Evolutionary conservation across 2,888 invertebrate genomes (phyloP).

Genomic region (Drosophila picticornis): DNA sequence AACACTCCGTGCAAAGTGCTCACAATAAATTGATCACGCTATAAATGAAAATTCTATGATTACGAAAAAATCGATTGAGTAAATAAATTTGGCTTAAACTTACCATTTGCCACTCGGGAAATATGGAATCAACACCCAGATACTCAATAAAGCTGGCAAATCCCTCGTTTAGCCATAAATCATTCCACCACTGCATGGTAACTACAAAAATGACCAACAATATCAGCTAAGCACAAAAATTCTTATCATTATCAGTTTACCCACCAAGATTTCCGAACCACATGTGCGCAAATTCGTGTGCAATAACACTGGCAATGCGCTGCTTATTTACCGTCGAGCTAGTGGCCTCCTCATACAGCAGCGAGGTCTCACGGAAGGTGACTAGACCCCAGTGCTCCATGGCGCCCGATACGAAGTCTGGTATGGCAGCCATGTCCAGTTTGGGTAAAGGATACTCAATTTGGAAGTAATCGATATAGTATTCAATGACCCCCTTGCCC

Average conservation of each 20-base stretch:
- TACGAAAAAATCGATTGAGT: not conserved
- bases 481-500: conserved; percentile 91
- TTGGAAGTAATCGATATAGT: conserved; percentile 93
- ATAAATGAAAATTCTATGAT: conserved; percentile 62
- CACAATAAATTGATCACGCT: conserved; percentile 92
- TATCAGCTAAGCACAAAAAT: conserved; percentile 2
- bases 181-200: conserved; percentile 97
- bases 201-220: conserved; percentile 86
- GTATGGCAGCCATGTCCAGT: conserved; percentile 87
- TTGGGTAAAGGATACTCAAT: conserved; percentile 95
- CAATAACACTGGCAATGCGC: conserved; percentile 92
- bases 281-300: conserved; percentile 98
- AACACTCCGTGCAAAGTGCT: conserved; percentile 91
- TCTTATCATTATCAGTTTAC: conserved; percentile 9
- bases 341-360: conserved; percentile 90
- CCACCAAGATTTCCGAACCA: conserved; percentile 95
- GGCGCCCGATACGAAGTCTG: conserved; percentile 89
- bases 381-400: conserved; percentile 99
- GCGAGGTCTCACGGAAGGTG: conserved; percentile 94
- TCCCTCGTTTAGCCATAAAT: conserved; percentile 97
- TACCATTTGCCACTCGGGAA: conserved; percentile 93
- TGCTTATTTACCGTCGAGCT: conserved; percentile 92
- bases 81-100: not conserved
- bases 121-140: conserved; percentile 89
- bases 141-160: conserved; percentile 97